These are phyloP conservation scores for Bos indicus DNA, from an alignment of 2,113 vertebrate species.

Conservation along the genomic window DNA sequence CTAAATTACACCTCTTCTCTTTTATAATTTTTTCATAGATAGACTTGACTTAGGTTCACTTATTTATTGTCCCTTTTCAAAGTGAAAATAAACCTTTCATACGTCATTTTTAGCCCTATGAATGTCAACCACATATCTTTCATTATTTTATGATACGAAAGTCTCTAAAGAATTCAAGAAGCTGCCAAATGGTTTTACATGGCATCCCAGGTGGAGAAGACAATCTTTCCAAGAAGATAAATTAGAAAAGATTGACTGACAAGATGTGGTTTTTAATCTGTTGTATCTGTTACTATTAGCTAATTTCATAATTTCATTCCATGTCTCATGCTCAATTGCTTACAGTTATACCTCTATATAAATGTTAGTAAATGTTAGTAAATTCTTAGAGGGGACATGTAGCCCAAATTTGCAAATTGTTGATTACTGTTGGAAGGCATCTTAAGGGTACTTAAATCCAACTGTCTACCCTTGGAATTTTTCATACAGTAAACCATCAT, in stretches of 20 bases:
- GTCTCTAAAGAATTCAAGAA: neutral
- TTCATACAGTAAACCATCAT: neutral
- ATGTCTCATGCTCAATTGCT: neutral
- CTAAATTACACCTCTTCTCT: neutral
- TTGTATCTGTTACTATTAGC: neutral
- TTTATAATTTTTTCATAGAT: neutral
- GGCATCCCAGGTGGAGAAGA: neutral
- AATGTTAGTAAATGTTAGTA: neutral
- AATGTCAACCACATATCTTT: neutral
- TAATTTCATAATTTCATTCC: neutral
- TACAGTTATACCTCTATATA: neutral
- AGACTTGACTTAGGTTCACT: neutral
- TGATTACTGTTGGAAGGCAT: neutral
- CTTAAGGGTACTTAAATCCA: neutral
- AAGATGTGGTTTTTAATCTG: neutral
- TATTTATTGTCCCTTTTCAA: neutral
- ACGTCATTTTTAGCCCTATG: neutral
- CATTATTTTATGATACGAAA: slow-evolving; percentile 10
- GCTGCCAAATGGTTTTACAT: neutral
- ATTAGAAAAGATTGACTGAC: neutral
- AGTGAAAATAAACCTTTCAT: neutral
- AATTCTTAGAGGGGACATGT: neutral
- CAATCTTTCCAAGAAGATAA: neutral
- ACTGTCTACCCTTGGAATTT: neutral
- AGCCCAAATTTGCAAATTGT: neutral